Evolutionary conservation across 2,797 vertebrate species (phyloP).

Genomic region (Pseudomugil gertrudae): DNA sequence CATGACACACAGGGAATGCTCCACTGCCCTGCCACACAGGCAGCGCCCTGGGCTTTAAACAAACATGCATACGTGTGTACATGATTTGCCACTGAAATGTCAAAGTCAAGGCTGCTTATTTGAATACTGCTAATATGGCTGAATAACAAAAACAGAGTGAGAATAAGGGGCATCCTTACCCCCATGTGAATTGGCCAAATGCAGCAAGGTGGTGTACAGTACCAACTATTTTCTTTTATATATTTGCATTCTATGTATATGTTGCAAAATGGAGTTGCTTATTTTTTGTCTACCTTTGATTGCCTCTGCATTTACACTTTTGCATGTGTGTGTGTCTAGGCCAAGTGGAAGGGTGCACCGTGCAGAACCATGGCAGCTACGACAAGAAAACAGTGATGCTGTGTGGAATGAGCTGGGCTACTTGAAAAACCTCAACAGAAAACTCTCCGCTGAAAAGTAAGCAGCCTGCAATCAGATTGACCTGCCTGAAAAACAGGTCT

Average conservation of each 20-base stretch:
- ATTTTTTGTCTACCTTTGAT: slow-evolving; percentile 28
- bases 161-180: slow-evolving; percentile 65
- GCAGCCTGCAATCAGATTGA: slow-evolving; percentile 60
- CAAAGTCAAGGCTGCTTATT: slow-evolving; percentile 84
- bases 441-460: slow-evolving; percentile 89
- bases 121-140: slow-evolving; percentile 81
- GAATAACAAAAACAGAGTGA: slow-evolving; percentile 74
- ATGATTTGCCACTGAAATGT: slow-evolving; percentile 77
- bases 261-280: slow-evolving; percentile 27
- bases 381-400: slow-evolving; percentile 87
- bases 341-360: slow-evolving; percentile 64
- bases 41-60: slow-evolving; percentile 77
- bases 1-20: slow-evolving; percentile 74
- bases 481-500: slow-evolving; percentile 2
- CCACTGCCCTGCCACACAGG: slow-evolving; percentile 70
- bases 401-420: slow-evolving; percentile 90
- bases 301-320: slow-evolving; percentile 25
- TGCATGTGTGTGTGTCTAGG: slow-evolving; percentile 64
- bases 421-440: slow-evolving; percentile 87
- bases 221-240: slow-evolving; percentile 53
- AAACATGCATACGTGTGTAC: slow-evolving; percentile 71
- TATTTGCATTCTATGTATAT: slow-evolving; percentile 33
- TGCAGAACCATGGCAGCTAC: slow-evolving; percentile 80
- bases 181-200: slow-evolving; percentile 66
- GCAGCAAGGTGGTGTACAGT: slow-evolving; percentile 63